A percentile compares a stretch with the other conserved stretches of the same genome.
phyloP scores from a whole-genome alignment of 2,888 invertebrate species.

The Caenorhabditis sp. region DNA sequence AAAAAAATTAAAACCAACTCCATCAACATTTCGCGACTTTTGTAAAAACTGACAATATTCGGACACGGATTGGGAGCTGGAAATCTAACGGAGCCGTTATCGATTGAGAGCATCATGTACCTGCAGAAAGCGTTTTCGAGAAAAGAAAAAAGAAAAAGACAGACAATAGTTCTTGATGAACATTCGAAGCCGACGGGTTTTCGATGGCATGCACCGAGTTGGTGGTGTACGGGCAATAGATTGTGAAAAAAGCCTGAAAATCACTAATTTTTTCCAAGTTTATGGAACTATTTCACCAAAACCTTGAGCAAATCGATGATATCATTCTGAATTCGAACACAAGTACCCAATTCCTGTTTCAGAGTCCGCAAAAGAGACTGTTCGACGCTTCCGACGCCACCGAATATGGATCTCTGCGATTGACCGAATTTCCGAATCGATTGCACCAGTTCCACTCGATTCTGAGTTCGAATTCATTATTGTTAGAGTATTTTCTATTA shows the following conservation, averaged over 20 bases:
- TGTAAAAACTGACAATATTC: constrained; percentile 52
- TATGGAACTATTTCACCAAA: not conserved
- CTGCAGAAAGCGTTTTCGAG: constrained; percentile 23
- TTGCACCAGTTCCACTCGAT: constrained; percentile 28
- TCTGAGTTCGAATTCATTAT: not conserved
- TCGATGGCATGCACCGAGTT: constrained; percentile 64
- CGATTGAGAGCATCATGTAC: constrained; percentile 48
- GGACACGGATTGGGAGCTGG: constrained; percentile 52
- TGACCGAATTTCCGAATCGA: constrained; percentile 32
- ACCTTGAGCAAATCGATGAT: constrained; percentile 57
- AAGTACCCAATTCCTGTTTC: constrained; percentile 58
- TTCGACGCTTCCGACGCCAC: constrained; percentile 34
- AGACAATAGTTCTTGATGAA: constrained; percentile 64
- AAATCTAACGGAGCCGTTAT: constrained; percentile 38
- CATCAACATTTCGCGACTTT: constrained; percentile 31
- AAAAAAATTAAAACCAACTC: constrained; percentile 12
- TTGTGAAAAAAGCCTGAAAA: constrained; percentile 64
- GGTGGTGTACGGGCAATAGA: constrained; percentile 69
- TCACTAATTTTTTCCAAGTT: too few species aligned
- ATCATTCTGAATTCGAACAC: constrained; percentile 50
- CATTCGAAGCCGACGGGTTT: constrained; percentile 46
- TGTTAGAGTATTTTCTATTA: not conserved
- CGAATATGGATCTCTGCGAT: constrained; percentile 58
- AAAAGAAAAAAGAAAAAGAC: constrained; percentile 5
- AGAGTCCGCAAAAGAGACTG: constrained; percentile 32